Evolutionary conservation across 2,113 vertebrate species (phyloP).

Genomic region (Clarias gariepinus): DNA sequence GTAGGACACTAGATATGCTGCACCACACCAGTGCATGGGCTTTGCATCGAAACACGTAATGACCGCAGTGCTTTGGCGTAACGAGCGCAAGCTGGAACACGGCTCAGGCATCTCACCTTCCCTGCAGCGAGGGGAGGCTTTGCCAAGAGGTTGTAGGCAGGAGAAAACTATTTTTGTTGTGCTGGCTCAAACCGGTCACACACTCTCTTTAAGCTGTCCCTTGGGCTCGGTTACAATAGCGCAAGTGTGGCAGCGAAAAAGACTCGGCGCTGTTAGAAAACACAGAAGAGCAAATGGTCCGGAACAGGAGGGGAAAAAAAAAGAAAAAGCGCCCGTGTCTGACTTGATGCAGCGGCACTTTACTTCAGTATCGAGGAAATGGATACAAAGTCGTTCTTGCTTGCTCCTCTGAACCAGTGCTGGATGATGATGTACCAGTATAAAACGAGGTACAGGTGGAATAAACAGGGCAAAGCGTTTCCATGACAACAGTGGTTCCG

Average conservation of each 20-base stretch:
- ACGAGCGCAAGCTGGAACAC: not conserved
- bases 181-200: constrained; percentile 53
- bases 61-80: not conserved
- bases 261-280: constrained; percentile 6
- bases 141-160: constrained; percentile 41
- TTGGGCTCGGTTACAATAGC: constrained; percentile 35
- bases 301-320: not conserved
- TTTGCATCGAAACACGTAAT: too few relatives aligned
- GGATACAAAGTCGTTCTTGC: not conserved
- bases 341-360: not conserved
- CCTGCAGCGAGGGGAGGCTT: constrained; percentile 35
- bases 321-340: constrained; percentile 15
- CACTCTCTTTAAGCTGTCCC: constrained; percentile 56
- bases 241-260: constrained; percentile 38
- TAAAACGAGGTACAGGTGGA: not conserved
- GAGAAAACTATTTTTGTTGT: constrained; percentile 47
- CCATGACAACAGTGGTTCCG: not conserved
- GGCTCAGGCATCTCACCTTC: constrained; percentile 43
- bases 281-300: constrained; percentile 23
- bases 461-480: not conserved
- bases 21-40: not conserved
- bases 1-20: not conserved
- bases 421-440: not conserved
- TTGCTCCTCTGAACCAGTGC: not conserved
- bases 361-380: not conserved